Base-by-base conservation (phyloP, 1,140 invertebrate species). In the Chionoecetes opilio region DNA sequence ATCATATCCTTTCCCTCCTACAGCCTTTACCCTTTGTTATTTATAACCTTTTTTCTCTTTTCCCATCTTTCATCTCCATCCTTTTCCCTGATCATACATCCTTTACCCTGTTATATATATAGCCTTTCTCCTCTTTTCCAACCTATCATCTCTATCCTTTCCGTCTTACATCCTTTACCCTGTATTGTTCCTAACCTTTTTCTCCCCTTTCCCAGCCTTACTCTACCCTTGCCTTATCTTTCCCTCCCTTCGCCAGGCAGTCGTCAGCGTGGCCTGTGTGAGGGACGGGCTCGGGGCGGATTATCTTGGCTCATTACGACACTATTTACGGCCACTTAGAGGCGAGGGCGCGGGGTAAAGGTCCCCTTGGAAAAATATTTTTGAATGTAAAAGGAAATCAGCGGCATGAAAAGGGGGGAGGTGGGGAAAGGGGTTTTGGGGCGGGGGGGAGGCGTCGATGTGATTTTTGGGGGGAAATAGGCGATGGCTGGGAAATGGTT, bases 251-350 rank as follows among this genome's bases (percentile, higher is more conserved):
- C 21, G 21, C 21, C 63, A 26, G 26, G 21, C 21, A 75, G n/a
- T 75, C 63, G 5, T 75, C 63, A n/a, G 63, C 21, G 63, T 75
- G 21, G 63, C n/a, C 26, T 26, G 63, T 5, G 63, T 75, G 21
- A 75, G 21, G 63, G 63, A 75, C 63, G 63, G 63, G 63, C n/a
- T 75, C 0, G 63, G 26, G 21, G 63, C 63, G 63, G 63, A 26
- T 75, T 75, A 75, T 75, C 63, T 75, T n/a, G 63, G 63, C 63
- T 75, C 63, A 75, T 75, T 75, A 75, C 63, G 1, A 21, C 63
- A 75, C 63, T 75, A 75, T 75, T 75, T 75, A 75, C 21, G 63
- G 63, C 63, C 63, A 75, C 63, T 75, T 75, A 75, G 63, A 75
- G 21, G 21, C 63, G 63, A 75, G 63, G 63, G 46, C 46, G 8